Conservation (phyloP, 2,888 invertebrate genomes). For the Adelognathus sp. region DNA sequence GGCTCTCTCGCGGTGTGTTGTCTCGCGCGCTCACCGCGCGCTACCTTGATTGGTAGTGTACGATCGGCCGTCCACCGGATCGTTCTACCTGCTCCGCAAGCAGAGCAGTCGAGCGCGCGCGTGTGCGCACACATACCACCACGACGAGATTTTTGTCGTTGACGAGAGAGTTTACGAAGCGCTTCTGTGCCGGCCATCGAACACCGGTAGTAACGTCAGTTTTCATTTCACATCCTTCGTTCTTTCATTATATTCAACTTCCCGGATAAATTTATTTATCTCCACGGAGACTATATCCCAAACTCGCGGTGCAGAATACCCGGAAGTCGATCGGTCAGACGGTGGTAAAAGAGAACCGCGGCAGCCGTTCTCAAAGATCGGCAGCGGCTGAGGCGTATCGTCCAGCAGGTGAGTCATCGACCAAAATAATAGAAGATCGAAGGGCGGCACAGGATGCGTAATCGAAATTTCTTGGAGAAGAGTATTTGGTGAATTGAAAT, state of each 20-base stretch:
- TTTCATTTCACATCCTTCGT: neutral
- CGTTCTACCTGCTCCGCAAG: neutral
- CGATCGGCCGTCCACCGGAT: conserved; percentile 56
- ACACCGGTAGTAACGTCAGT: neutral
- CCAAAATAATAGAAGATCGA: conserved; percentile 52
- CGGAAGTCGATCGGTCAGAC: conserved; percentile 9
- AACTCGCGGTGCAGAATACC: neutral
- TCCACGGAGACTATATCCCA: neutral
- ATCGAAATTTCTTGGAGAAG: neutral
- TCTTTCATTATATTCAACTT: neutral
- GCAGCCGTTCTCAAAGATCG: conserved; percentile 44
- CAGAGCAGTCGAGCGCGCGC: too few relatives aligned
- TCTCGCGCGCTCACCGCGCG: conserved; percentile 36
- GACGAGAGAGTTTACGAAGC: neutral
- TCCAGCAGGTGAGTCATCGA: conserved; percentile 62
- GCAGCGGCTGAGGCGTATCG: conserved; percentile 56
- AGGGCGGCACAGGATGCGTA: neutral
- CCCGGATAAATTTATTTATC: neutral
- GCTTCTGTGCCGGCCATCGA: neutral
- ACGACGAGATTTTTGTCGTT: neutral
- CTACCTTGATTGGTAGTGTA: conserved; percentile 71
- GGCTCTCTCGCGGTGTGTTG: conserved; percentile 27
- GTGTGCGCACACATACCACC: neutral
- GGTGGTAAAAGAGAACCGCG: conserved; percentile 15
- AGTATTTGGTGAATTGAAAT: too few relatives aligned